Percentiles rank a stretch among this genome's conserved stretches.
These are phyloP conservation scores for Steinernema feltiae DNA, from an alignment of 1,140 invertebrate species.

Conservation along the genomic window DNA sequence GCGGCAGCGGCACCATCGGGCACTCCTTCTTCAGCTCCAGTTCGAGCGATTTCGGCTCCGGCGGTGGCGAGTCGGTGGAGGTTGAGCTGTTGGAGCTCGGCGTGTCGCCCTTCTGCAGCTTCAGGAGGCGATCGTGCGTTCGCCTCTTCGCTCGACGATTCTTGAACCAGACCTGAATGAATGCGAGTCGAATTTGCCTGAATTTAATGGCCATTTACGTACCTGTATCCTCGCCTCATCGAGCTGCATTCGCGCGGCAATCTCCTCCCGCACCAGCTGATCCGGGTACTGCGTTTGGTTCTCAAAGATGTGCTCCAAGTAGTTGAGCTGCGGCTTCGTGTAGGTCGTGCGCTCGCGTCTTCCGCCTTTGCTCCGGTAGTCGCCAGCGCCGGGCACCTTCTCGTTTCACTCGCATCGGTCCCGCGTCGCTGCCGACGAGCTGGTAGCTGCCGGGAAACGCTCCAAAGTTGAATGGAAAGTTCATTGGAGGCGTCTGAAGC, in stretches of 20 bases:
- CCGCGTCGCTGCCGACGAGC: not conserved
- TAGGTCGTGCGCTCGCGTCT: slow-evolving; percentile 89
- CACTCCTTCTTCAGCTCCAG: not conserved
- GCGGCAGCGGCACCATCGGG: not conserved
- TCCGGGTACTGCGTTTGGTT: slow-evolving; percentile 92
- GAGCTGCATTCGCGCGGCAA: slow-evolving; percentile 88
- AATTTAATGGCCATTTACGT: slow-evolving; percentile 50
- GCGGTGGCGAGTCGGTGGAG: not conserved
- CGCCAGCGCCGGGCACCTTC: not conserved
- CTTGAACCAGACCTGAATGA: slow-evolving; percentile 90
- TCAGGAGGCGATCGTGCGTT: not conserved
- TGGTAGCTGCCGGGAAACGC: not conserved
- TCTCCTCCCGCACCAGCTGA: slow-evolving; percentile 96
- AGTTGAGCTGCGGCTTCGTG: slow-evolving; percentile 83
- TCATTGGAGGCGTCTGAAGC: not conserved
- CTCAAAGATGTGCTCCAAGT: slow-evolving; percentile 78
- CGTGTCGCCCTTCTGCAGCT: not conserved
- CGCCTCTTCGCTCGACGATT: slow-evolving; percentile 77
- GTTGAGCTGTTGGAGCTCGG: not conserved
- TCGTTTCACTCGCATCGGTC: not conserved
- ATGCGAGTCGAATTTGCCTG: not conserved
- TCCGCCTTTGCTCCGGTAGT: not conserved
- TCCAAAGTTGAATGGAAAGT: not conserved
- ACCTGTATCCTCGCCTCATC: slow-evolving; percentile 95
- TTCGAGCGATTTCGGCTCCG: not conserved